These are phyloP conservation scores for Paralvinella palmiformis DNA, from an alignment of 1,140 invertebrate genomes.

Conservation along the genomic window DNA sequence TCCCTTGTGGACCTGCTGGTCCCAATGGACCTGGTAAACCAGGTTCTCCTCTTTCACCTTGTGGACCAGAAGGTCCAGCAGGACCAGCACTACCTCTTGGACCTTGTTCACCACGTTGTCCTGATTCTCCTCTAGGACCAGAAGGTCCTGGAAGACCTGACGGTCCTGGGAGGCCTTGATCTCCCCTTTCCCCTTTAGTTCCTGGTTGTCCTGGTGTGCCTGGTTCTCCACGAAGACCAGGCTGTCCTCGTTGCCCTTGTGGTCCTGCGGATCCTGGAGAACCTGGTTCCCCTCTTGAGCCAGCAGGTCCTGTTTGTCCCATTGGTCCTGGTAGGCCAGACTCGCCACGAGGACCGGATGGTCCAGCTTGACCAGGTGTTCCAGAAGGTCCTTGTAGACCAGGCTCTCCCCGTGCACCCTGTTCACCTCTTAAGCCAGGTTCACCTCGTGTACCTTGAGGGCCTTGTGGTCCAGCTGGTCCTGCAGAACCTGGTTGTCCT, in stretches of 20 bases:
- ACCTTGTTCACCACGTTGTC: background rate
- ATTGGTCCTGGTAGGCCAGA: background rate
- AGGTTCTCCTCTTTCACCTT: background rate
- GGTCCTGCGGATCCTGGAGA: background rate
- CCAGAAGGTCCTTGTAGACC: slow-evolving; percentile 51
- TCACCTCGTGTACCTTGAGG: no score
- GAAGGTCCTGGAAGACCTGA: background rate
- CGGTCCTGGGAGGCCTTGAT: background rate
- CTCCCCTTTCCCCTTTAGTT: background rate
- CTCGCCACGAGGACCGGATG: no score
- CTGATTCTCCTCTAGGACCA: background rate
- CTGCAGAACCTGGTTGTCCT: no score
- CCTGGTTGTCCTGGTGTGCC: background rate
- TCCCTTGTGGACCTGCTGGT: slow-evolving; percentile 7
- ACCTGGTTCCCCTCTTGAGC: background rate
- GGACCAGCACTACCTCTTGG: background rate
- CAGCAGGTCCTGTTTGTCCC: background rate
- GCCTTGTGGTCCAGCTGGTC: no score
- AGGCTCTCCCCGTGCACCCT: no score
- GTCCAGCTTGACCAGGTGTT: no score
- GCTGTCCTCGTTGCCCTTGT: background rate
- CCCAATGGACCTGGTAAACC: slow-evolving; percentile 4
- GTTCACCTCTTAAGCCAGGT: no score
- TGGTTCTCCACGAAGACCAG: background rate
- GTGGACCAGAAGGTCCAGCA: background rate